Base-by-base conservation (phyloP, 2,797 vertebrate genomes). In the Malacoraja senta region DNA sequence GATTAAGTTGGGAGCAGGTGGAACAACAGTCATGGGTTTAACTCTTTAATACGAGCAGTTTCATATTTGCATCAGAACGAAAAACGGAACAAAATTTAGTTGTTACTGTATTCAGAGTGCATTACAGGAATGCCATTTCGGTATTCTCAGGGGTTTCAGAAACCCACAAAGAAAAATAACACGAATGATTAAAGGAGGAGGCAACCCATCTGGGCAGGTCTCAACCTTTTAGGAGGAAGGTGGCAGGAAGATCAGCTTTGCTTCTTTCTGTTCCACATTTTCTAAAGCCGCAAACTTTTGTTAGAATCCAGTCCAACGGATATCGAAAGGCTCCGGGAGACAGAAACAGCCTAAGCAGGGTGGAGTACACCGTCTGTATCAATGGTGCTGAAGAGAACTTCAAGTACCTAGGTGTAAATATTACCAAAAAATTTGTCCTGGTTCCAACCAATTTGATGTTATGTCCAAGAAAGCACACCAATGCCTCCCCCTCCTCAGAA, bases 121-220 rank as follows among this genome's bases (percentile, higher is more conserved):
- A 53, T 92, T 72, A 92, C 90, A 17, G 90, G 65, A 92, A 92
- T 92, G 71, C 76, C 44, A 92, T 74, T 92, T 92, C 35, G 38
- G 71, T 58, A 74, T 92, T 92, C 90, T 92, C 90, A 91, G 32
- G 88, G 88, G 88, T 71, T 91, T 91, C 68, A 76, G 71, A 88
- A 92, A 92, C 90, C 90, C 90, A 76, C 90, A 92, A 63, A 92
- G 71, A 71, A 92, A 92, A 92, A 53, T 74, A 92, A 92, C 71
- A 92, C 3, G 24, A 44, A 71, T 92, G 71, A 10, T 92, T 92
- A 58, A 44, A 76, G 71, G 71, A 74, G 15, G 1, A 76, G 26
- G 44, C 38, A 15, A 13, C 21, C 90, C 90, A 92, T 74, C 90
- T 92, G 90, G 35, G 19, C 68, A 6, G 0, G 26, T 76, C 72